Percentiles rank a stretch among this genome's conserved stretches.
These are phyloP conservation scores for Tryphoninae sp. DNA, from an alignment of 2,888 invertebrate species.

Conservation along the genomic window DNA sequence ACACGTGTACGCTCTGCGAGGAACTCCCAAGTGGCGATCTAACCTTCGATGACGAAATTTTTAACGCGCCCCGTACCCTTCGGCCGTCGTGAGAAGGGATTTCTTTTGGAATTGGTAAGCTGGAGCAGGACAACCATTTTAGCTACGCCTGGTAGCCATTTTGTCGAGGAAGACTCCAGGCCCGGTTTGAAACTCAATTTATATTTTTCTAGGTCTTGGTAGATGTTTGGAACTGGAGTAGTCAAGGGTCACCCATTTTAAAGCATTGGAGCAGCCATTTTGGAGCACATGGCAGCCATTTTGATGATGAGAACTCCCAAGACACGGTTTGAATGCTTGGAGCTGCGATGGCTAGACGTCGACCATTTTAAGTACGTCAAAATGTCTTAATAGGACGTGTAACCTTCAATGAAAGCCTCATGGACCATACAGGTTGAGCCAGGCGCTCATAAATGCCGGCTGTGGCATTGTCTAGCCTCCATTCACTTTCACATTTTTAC, in stretches of 20 bases:
- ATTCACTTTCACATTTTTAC: constrained; percentile 14
- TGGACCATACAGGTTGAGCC: neutral
- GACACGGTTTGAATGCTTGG: neutral
- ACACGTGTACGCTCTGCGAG: constrained; percentile 31
- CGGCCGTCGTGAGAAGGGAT: no score
- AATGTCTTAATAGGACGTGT: neutral
- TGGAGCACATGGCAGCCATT: neutral
- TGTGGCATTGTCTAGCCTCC: neutral
- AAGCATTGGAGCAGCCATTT: neutral
- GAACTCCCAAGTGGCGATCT: constrained; percentile 30
- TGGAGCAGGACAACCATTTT: no score
- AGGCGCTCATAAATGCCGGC: neutral
- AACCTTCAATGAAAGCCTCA: neutral
- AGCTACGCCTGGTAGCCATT: neutral
- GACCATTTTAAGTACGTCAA: neutral
- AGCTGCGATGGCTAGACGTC: neutral
- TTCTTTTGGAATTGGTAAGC: no score
- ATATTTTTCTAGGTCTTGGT: no score
- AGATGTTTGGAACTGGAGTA: neutral
- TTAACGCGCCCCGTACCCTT: neutral
- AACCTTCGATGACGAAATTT: constrained; percentile 10
- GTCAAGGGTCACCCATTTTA: neutral
- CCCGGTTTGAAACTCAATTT: no score
- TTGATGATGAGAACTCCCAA: neutral
- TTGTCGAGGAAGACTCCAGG: neutral